Evolutionary conservation across 2,113 vertebrate species (phyloP).

Genomic region (Corythornis madagascariensis): DNA sequence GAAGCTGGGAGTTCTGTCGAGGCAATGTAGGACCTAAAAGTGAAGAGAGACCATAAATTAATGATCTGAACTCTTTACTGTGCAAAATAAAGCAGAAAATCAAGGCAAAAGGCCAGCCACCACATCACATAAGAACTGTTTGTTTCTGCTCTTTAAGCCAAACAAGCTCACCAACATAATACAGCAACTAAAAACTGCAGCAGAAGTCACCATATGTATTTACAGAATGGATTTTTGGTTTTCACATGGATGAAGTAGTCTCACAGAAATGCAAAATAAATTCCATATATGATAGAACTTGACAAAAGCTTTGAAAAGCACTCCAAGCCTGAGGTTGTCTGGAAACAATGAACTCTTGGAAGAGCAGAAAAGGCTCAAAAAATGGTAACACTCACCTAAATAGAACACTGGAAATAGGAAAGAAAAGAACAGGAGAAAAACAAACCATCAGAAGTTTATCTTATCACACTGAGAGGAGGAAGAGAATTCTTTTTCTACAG

Average conservation of each 20-base stretch:
- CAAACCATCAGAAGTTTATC: conserved; percentile 73
- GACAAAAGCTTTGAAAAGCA: conserved; percentile 68
- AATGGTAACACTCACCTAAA: conserved; percentile 79
- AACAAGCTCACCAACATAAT: conserved; percentile 68
- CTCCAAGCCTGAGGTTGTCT: conserved; percentile 54
- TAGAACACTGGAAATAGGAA: conserved; percentile 75
- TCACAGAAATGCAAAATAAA: conserved; percentile 70
- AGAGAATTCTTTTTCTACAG: conserved; percentile 1
- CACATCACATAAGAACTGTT: conserved; percentile 54
- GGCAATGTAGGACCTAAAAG: conserved; percentile 89
- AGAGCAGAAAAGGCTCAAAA: conserved; percentile 58
- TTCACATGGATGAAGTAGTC: conserved; percentile 68
- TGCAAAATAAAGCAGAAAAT: neutral
- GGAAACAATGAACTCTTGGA: conserved; percentile 60
- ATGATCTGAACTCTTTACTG: neutral
- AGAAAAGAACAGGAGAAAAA: neutral
- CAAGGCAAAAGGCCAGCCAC: conserved; percentile 55
- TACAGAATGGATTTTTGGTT: conserved; percentile 60
- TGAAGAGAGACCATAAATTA: conserved; percentile 50
- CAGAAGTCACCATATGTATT: conserved; percentile 30
- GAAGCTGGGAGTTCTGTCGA: conserved; percentile 86
- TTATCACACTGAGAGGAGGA: conserved; percentile 11
- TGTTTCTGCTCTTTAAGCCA: conserved; percentile 69
- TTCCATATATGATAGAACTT: conserved; percentile 50
- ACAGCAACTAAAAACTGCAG: conserved; percentile 74